Conservation (phyloP, 2,797 vertebrate species). For the Peromyscus aztecus region DNA sequence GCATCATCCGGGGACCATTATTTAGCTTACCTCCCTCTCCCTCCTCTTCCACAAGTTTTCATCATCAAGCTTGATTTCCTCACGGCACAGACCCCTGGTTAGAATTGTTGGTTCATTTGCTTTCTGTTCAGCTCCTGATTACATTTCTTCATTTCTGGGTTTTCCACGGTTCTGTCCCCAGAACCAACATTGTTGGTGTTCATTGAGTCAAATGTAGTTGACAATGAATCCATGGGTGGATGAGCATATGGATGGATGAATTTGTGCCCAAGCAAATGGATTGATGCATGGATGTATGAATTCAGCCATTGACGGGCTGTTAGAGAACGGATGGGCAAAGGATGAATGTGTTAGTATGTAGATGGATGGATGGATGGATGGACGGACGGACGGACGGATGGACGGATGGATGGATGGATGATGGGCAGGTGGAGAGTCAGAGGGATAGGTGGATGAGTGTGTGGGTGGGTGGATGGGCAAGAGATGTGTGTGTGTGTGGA, state of each 20-base stretch:
- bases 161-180: neutral
- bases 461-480: neutral
- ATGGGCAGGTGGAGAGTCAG: neutral
- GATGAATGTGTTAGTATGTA: neutral
- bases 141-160: neutral
- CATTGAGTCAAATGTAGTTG: neutral
- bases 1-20: neutral
- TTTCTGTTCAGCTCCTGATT: neutral
- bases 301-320: neutral
- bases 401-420: too few species aligned
- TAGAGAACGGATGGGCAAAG: neutral
- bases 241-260: neutral
- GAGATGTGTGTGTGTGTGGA: neutral
- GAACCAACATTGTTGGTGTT: neutral
- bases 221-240: neutral
- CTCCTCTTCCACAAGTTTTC: neutral
- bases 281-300: neutral
- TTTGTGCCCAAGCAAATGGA: too few species aligned
- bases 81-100: neutral
- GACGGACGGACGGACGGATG: neutral
- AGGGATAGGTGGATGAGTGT: neutral
- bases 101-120: neutral
- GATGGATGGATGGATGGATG: neutral
- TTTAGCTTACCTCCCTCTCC: too few species aligned
- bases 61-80: neutral